Conservation (phyloP, 2,113 vertebrate species). For the Seriola aureovittata region DNA sequence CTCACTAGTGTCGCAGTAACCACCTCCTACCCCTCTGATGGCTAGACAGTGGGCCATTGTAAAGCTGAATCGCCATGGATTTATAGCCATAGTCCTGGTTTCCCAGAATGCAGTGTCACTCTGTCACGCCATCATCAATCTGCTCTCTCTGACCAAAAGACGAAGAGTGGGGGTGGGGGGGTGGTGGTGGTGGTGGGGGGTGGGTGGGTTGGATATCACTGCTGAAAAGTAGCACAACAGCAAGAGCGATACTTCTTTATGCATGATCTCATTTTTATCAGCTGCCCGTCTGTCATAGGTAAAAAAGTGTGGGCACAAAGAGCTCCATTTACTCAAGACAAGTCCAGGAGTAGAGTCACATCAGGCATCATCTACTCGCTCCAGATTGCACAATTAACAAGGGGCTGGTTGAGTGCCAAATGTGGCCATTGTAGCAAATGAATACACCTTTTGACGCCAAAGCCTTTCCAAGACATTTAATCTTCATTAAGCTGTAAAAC, state of each 20-base stretch:
- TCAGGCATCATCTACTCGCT: constrained; percentile 59
- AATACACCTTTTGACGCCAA: constrained; percentile 65
- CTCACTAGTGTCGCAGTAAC: constrained; percentile 71
- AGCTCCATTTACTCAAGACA: constrained; percentile 39
- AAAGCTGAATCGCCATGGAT: constrained; percentile 76
- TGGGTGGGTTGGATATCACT: background rate
- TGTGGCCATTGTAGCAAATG: constrained; percentile 65
- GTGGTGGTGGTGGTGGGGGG: no score
- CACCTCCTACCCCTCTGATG: constrained; percentile 73
- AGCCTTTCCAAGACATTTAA: constrained; percentile 66
- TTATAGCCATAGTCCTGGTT: constrained; percentile 75
- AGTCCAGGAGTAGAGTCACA: constrained; percentile 12
- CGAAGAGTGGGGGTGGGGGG: constrained; percentile 3
- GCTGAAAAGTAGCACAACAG: constrained; percentile 46
- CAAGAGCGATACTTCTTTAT: constrained; percentile 51
- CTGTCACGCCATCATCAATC: constrained; percentile 77
- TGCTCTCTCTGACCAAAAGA: constrained; percentile 65
- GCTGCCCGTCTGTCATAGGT: constrained; percentile 54
- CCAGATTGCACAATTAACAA: constrained; percentile 72
- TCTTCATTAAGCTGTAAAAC: constrained; percentile 69
- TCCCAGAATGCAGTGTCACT: constrained; percentile 83
- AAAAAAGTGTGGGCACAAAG: constrained; percentile 42
- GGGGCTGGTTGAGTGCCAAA: constrained; percentile 64
- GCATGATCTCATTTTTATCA: constrained; percentile 66
- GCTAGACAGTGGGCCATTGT: constrained; percentile 81